A percentile compares a stretch with the other conserved stretches of the same genome.
phyloP scores from a whole-genome alignment of 2,888 invertebrate genomes.

The Leucophenga maculata region DNA sequence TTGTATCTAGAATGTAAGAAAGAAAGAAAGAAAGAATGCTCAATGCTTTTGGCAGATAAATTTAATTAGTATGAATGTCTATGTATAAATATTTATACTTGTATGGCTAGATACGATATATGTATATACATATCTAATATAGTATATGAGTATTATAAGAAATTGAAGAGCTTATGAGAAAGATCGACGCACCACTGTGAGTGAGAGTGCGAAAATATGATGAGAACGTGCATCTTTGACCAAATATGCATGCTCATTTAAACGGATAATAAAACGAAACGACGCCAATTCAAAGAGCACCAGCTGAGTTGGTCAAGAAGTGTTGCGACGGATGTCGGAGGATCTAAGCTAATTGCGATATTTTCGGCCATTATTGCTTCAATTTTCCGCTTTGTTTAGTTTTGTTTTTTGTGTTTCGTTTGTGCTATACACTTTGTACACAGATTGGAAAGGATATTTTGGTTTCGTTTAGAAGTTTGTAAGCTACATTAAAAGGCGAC shows the following conservation, averaged over 20 bases:
- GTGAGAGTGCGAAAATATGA: not conserved
- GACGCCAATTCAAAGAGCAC: no score
- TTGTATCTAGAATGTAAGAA: not conserved
- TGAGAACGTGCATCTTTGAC: not conserved
- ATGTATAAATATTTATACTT: no score
- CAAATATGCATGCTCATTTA: no score
- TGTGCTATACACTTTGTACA: not conserved
- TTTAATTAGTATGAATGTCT: not conserved
- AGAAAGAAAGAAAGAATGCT: not conserved
- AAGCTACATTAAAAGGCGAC: no score
- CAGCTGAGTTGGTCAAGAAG: not conserved
- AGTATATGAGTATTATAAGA: no score
- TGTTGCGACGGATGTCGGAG: not conserved
- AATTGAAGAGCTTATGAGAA: not conserved
- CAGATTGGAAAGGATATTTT: not conserved
- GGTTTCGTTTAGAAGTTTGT: not conserved
- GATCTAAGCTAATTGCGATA: slow-evolving; percentile 31
- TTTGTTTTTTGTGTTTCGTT: slow-evolving; percentile 1
- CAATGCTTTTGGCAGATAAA: not conserved
- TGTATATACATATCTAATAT: no score
- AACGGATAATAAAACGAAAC: no score
- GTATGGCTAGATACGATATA: no score
- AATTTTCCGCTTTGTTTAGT: slow-evolving; percentile 25
- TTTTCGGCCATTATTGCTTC: slow-evolving; percentile 25
- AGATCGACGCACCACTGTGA: not conserved